phyloP scores from a whole-genome alignment of 2,797 vertebrate species.

The Alosa sapidissima region DNA sequence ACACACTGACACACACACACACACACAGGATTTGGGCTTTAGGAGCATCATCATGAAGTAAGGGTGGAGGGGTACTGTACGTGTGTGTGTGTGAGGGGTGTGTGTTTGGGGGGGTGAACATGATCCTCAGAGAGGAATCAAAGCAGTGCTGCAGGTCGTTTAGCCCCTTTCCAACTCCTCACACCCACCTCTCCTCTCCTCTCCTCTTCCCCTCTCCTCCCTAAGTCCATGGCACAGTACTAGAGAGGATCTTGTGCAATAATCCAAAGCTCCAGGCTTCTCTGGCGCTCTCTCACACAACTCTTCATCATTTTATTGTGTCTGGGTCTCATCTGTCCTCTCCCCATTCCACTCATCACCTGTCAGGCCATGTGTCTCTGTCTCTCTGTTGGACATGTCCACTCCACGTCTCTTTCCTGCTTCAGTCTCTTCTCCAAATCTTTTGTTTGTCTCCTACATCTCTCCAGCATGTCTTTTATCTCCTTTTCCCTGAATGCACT shows the following conservation, averaged over 20 bases:
- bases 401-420: background rate
- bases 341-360: background rate
- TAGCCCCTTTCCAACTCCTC: background rate
- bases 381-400: background rate
- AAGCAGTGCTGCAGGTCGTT: constrained; percentile 12
- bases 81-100: background rate
- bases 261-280: background rate
- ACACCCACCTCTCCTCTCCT: background rate
- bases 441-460: background rate
- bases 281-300: background rate
- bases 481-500: background rate
- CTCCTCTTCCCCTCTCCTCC: background rate
- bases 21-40: background rate
- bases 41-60: background rate
- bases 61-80: background rate
- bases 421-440: background rate
- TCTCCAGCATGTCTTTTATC: background rate
- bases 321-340: background rate
- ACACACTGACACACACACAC: too few relatives aligned
- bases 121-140: constrained; percentile 5
- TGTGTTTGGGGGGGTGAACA: background rate
- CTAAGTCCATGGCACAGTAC: background rate
- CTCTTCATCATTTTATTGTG: background rate
- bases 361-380: background rate
- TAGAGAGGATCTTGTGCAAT: constrained; percentile 1